Percentiles rank a stretch among this genome's conserved stretches.
Conservation (phyloP, 2,797 vertebrate species). For the Hyperoplus immaculatus region DNA sequence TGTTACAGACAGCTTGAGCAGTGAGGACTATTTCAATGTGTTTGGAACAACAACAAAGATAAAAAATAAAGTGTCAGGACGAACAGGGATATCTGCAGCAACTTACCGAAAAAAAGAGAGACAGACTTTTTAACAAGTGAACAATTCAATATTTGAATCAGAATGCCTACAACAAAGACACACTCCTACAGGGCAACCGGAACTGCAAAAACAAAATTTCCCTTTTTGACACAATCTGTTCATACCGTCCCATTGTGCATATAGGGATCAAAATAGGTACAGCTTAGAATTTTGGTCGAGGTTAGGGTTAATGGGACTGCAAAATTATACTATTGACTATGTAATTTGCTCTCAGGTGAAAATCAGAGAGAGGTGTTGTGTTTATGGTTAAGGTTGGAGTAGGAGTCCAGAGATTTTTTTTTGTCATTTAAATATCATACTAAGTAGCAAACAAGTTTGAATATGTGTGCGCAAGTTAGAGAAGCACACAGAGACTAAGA, state of each 20-base stretch:
- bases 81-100: neutral
- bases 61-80: neutral
- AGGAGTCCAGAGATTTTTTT: neutral
- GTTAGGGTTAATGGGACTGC: neutral
- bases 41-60: neutral
- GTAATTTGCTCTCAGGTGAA: neutral
- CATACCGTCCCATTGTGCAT: neutral
- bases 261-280: neutral
- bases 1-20: neutral
- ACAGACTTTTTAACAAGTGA: slow-evolving; percentile 14
- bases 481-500: neutral
- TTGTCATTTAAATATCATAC: neutral
- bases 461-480: neutral
- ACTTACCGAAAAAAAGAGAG: neutral
- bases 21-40: neutral
- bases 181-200: neutral
- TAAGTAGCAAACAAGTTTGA: neutral
- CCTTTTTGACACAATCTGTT: neutral
- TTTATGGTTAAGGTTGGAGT: neutral
- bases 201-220: neutral
- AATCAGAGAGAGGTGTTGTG: neutral
- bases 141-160: slow-evolving; percentile 16
- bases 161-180: neutral
- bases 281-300: neutral
- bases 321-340: neutral